phyloP scores from a whole-genome alignment of 2,797 vertebrate genomes.

The Syngnathus rostellatus region DNA sequence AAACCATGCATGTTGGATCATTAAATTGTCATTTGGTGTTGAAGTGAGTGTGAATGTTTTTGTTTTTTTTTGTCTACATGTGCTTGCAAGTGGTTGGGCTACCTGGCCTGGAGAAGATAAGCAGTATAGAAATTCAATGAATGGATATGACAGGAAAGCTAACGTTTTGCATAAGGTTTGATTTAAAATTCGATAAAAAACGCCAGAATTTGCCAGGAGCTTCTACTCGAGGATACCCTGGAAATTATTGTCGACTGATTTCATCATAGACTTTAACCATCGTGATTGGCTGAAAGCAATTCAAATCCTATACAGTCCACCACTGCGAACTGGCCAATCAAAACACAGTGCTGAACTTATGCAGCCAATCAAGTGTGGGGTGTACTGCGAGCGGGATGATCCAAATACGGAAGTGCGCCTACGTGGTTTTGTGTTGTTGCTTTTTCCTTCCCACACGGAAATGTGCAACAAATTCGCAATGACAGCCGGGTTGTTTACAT shows the following conservation, averaged over 20 bases:
- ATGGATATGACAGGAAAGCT: too few species aligned
- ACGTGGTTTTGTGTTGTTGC: background rate
- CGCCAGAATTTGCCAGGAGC: too few species aligned
- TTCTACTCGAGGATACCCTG: too few species aligned
- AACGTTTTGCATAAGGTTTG: too few species aligned
- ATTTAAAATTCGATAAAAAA: too few species aligned
- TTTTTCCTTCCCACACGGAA: background rate
- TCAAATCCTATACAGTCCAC: conserved; percentile 16
- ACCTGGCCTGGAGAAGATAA: too few species aligned
- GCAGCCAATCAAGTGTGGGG: conserved; percentile 54
- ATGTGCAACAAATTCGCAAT: background rate
- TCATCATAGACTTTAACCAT: background rate
- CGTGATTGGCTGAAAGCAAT: conserved; percentile 8
- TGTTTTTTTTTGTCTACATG: background rate
- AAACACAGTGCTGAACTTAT: background rate
- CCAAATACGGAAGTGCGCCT: conserved; percentile 39
- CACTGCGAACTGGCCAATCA: conserved; percentile 31
- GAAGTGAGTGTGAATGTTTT: background rate
- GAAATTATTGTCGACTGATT: too few species aligned
- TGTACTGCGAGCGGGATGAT: conserved; percentile 48
- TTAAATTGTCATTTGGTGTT: background rate
- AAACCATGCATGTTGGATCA: background rate
- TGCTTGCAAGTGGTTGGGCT: too few species aligned
- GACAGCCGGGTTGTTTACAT: background rate
- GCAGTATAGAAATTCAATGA: too few species aligned